phyloP scores from a whole-genome alignment of 1,140 invertebrate species.

The Temnothorax curvispinosus region DNA sequence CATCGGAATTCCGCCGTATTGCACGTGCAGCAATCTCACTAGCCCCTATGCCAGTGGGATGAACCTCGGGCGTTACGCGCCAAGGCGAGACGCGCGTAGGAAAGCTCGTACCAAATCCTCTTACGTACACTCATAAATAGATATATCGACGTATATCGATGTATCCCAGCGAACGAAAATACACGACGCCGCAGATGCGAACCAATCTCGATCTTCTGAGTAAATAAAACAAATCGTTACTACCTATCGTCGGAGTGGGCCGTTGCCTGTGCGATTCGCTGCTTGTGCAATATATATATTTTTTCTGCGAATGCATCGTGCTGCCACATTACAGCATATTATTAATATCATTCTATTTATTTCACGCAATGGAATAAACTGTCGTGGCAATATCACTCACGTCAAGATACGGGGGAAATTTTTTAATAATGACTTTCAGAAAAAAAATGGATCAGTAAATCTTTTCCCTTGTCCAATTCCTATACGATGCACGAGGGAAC shows the following conservation, averaged over 20 bases:
- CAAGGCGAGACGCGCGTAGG: not conserved
- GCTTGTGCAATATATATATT: constrained; percentile 23
- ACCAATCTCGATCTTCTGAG: constrained; percentile 52
- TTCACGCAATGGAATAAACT: not conserved
- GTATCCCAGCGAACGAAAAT: constrained; percentile 56
- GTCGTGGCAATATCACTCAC: not conserved
- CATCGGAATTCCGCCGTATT: constrained; percentile 52
- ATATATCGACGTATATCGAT: constrained; percentile 30
- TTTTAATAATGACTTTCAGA: constrained; percentile 7
- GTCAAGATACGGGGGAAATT: not conserved
- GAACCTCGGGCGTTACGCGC: constrained; percentile 17
- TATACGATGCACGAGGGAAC: constrained; percentile 60
- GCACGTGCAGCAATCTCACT: constrained; percentile 40
- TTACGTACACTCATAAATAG: constrained; percentile 39
- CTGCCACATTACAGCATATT: too few relatives aligned
- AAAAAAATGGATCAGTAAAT: constrained; percentile 63
- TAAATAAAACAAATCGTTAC: constrained; percentile 61
- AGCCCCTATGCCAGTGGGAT: not conserved
- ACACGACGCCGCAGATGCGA: constrained; percentile 34
- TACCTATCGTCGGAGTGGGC: constrained; percentile 29
- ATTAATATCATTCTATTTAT: not conserved
- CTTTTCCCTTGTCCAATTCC: constrained; percentile 51
- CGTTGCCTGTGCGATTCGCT: constrained; percentile 9
- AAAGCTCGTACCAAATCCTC: constrained; percentile 35
- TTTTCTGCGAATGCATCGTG: not conserved